Base-by-base conservation (phyloP, 2,888 invertebrate genomes). In the Keiferia lycopersicella region DNA sequence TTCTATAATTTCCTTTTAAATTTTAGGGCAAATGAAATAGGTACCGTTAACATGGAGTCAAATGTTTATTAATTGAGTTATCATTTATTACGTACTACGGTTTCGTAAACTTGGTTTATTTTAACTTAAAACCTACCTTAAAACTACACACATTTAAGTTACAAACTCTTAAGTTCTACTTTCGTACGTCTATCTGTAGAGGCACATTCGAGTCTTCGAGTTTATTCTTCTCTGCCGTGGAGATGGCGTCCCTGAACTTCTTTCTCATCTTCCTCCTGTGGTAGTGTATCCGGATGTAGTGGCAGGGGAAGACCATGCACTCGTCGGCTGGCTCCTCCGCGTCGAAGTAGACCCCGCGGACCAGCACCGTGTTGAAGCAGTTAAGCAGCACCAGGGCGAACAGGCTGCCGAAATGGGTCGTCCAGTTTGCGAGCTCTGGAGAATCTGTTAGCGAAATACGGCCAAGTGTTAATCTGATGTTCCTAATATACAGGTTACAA, bases 341-440 rank as follows among this genome's bases (percentile, higher is more conserved):
- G 83, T 97, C 97, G 64, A 97, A 96, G 84, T 96, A 96, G 0
- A 97, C 96, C 0, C 97, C 98, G 53, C 97, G 93, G 2, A 97
- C 97, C 67, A 97, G 92, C 62, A 97, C 93, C 0, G 97, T 96
- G 87, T 98, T 97, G 73, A 97, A 95, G 78, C 97, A 97, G 80
- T 97, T 96, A 62, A 97, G 92, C 8, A 97, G 93, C 61, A 96
- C 94, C 62, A 97, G 93, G 50, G 96, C 87, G 0, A 94, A 79
- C 67, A 97, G 93, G 69, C 96, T 96, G 65, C 95, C 93, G 71
- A 95, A 88, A 83, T 96, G 96, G 0, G 96, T 96, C 68, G 96
- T 93, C 96, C 96, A 96, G 81, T 95, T 96, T 82, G 97, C 97
- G 69, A 96, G 82, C 67, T 95, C 93, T 59, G 93, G 93, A 72